phyloP scores from a whole-genome alignment of 2,797 vertebrate genomes.

The Carapus acus region DNA sequence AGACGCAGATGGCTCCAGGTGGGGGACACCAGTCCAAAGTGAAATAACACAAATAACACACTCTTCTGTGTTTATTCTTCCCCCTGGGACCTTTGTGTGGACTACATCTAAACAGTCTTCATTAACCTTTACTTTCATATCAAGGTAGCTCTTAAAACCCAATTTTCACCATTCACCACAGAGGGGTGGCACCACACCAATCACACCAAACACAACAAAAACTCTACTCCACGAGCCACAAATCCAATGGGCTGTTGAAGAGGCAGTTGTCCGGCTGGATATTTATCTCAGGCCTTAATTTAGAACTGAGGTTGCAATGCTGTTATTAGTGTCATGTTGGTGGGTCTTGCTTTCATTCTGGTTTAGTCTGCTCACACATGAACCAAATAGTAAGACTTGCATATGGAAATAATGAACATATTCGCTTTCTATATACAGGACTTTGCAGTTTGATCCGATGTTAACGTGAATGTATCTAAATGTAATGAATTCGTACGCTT shows the following conservation, averaged over 20 bases:
- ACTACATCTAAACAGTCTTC: no score
- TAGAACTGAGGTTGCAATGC: constrained; percentile 23
- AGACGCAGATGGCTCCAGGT: constrained; percentile 3
- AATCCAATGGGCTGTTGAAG: constrained; percentile 11
- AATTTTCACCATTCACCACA: no score
- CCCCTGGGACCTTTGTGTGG: constrained; percentile 26
- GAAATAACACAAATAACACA: constrained; percentile 14
- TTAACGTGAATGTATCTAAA: background rate
- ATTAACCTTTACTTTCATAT: no score
- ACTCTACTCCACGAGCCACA: background rate
- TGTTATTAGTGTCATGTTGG: constrained; percentile 34
- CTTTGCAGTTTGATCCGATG: constrained; percentile 15
- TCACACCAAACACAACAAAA: background rate
- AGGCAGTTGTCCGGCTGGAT: constrained; percentile 11
- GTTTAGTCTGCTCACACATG: constrained; percentile 24
- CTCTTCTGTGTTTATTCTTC: constrained; percentile 8
- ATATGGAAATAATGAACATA: constrained; percentile 24
- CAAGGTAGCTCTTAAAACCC: no score
- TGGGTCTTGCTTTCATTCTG: constrained; percentile 14
- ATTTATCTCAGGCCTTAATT: constrained; percentile 21
- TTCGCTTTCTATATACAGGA: constrained; percentile 27
- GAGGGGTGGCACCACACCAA: background rate
- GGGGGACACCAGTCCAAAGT: constrained; percentile 3
- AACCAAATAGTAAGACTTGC: constrained; percentile 18
- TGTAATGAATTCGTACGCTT: constrained; percentile 8